Evolutionary conservation across 2,888 invertebrate species (phyloP), one percentile per base, ranked within the genome.

Genomic region (Philonicus albiceps): DNA sequence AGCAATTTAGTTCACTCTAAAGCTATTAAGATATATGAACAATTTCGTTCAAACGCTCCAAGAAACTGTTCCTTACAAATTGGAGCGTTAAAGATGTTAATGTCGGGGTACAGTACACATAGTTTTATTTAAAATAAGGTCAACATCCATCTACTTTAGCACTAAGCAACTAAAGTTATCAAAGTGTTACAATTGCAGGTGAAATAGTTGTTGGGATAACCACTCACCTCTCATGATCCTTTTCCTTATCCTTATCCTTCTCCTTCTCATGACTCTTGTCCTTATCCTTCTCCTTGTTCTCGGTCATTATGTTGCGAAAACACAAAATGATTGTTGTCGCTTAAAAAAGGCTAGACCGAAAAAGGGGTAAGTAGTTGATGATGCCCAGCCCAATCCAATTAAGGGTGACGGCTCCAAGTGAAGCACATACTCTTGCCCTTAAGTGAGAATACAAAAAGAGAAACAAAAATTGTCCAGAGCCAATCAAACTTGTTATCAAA

Each of bases 171-270:
- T 8, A 53, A 27, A 64, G 64, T 22, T 22, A 55, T 22, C n/a
- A 8, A 55, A 55, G 7, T 64, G 64, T 64, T 64, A 64, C 64
- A 64, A 64, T 64, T 64, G 64, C 27, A 27, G 64, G 27, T 64
- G 13, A 64, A 53, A 2, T 53, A 53, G 27, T 11, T 19, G 8
- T 22, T n/a, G 30, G 13, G 30, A 55, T 53, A 34, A n/a, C 3
- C 30, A 64, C 43, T 85, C n/a, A 85, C 85, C 85, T 85, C 27
- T 85, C 85, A 73, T 73, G 74, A 30, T 85, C 85, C 31, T 73
- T 85, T 13, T 84, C 84, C 43, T 72, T 84, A 73, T 84, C 84
- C 37, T 83, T 64, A 22, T 84, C 37, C 85, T 85, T 73, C 16
- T 84, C 37, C 85, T 85, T 73, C 16, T 74, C 74, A 7, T 84